Evolutionary conservation across 2,113 vertebrate species (phyloP), one percentile per base, ranked within the genome.

Genomic region (Burhinus bistriatus): DNA sequence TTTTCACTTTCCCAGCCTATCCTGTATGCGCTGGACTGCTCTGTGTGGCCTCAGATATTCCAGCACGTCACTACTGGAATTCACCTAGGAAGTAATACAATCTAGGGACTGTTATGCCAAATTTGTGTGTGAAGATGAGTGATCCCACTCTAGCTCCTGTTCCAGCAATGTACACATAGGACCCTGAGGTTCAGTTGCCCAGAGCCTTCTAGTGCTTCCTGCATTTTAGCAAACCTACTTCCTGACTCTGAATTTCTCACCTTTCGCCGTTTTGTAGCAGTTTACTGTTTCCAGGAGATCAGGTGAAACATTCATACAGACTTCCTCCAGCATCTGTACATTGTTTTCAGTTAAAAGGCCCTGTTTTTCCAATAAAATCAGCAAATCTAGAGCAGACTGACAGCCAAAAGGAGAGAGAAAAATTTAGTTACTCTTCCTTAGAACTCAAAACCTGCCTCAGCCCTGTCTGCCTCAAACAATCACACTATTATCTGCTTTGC

Each of bases 321-420:
- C 7, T 0, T 82, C 0, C 87, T 98, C 97, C 95, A 98, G 57
- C 8, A 89, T 19, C 6, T 45, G 25, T 72, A 98, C 66, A 17
- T 98, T 83, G 49, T 95, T 71, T 75, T 97, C 91, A 49, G 36
- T 51, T 96, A 98, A 95, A 87, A 69, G 42, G 65, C 40, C 76
- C 44, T 90, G 78, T 86, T 97, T 98, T 93, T 98, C 98, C 87
- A 98, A 44, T 59, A 42, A 72, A 78, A 8, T 90, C 94, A 98
- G 83, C 57, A 98, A 69, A 44, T 97, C 94, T 51, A 98, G 89
- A 78, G 96, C 79, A 64, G 91, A 97, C 98, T 98, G 94, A 62
- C 80, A 97, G 51, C 69, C 75, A 97, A 84, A 94, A 79, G 42
- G 38, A 86, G 16, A 73, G 19, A 71, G 17, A 30, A 69, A 88